phyloP scores from a whole-genome alignment of 1,140 invertebrate genomes.

The Centruroides sculpturatus region DNA sequence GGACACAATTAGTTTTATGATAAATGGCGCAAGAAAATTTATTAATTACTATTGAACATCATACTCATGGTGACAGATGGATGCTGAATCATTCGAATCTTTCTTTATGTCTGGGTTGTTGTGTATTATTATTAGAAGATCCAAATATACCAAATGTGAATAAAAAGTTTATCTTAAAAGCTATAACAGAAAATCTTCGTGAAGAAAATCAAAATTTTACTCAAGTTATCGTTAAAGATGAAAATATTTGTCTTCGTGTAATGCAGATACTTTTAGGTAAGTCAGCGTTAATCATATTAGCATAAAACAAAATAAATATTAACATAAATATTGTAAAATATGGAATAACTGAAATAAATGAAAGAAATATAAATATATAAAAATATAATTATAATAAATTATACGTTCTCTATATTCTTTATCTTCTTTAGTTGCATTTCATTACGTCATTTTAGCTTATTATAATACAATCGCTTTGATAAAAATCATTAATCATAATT shows the following conservation, averaged over 20 bases:
- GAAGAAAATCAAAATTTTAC: neutral
- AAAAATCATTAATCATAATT: too few species aligned
- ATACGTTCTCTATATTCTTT: too few species aligned
- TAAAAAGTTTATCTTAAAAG: neutral
- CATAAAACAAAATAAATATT: too few species aligned
- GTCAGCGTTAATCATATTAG: neutral
- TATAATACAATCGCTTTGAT: too few species aligned
- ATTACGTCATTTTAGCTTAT: too few species aligned
- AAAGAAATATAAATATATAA: too few species aligned
- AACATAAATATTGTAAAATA: too few species aligned
- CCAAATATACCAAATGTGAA: neutral
- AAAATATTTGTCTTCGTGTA: conserved; percentile 1
- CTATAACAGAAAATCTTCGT: neutral
- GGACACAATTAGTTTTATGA: neutral
- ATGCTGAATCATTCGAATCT: neutral
- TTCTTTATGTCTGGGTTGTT: conserved; percentile 4
- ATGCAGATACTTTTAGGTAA: conserved; percentile 6
- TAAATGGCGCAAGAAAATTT: neutral
- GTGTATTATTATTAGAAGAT: conserved; percentile 3
- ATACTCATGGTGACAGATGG: neutral
- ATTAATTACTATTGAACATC: neutral
- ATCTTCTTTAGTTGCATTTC: too few species aligned
- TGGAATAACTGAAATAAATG: too few species aligned
- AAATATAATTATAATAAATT: too few species aligned
- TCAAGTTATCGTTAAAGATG: neutral